Conservation (phyloP, 2,113 vertebrate genomes). For the Caloenas nicobarica region DNA sequence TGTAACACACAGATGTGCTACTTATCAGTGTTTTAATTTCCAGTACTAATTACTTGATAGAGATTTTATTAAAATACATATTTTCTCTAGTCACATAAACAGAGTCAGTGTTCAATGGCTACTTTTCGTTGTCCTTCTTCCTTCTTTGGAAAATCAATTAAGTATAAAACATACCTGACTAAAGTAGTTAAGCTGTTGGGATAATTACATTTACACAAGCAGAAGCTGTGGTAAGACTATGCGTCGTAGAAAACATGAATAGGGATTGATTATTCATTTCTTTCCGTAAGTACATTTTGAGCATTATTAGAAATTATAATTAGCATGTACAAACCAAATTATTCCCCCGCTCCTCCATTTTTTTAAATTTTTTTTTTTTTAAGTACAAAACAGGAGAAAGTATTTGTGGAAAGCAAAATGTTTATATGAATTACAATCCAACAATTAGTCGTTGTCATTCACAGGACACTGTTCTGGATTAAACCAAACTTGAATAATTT, state of each 20-base stretch:
- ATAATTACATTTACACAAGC: background rate
- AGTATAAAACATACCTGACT: background rate
- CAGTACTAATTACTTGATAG: background rate
- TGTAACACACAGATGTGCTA: background rate
- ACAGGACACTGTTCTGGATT: background rate
- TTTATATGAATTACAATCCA: background rate
- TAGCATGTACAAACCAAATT: background rate
- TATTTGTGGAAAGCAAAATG: background rate
- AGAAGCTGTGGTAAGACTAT: background rate
- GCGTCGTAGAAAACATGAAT: background rate
- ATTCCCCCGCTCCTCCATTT: fast-evolving
- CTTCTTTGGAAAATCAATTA: background rate
- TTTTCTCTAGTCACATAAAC: background rate
- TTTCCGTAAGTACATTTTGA: background rate
- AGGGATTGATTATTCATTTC: background rate
- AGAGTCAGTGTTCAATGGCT: background rate
- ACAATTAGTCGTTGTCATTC: background rate
- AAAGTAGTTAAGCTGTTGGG: background rate
- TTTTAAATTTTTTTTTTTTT: background rate
- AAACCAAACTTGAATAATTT: background rate
- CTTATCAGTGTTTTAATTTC: background rate
- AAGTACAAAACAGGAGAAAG: background rate
- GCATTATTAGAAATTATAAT: background rate
- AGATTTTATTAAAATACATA: background rate
- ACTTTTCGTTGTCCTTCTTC: background rate